These are phyloP conservation scores for Antigone vipio DNA, from an alignment of 2,113 vertebrate species.

Conservation along the genomic window DNA sequence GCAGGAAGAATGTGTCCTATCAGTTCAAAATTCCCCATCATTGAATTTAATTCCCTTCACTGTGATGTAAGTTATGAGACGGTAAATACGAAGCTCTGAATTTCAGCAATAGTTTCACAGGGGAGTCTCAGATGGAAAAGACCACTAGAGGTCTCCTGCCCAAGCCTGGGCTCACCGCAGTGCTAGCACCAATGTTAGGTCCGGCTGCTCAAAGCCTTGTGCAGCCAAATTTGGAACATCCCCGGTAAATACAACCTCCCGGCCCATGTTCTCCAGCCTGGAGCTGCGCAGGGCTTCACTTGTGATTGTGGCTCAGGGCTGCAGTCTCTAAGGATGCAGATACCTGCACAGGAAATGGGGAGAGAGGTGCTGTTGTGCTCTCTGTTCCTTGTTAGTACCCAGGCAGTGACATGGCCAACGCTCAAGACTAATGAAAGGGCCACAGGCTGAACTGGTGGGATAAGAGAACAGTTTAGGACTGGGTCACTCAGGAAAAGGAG, in stretches of 20 bases:
- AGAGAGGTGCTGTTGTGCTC: neutral
- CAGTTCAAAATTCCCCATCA: neutral
- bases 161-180: neutral
- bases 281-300: neutral
- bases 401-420: neutral
- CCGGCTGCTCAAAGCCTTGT: neutral
- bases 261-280: neutral
- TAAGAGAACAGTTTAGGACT: neutral
- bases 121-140: neutral
- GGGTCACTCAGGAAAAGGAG: neutral
- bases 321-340: neutral
- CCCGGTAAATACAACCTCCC: neutral
- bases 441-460: neutral
- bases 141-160: neutral
- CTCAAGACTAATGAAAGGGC: neutral
- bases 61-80: neutral
- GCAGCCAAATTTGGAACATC: neutral
- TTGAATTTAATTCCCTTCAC: neutral
- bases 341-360: accelerated
- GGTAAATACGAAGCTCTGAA: neutral
- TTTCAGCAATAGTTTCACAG: neutral
- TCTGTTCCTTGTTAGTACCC: neutral
- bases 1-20: neutral
- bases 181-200: neutral
- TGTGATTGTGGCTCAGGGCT: neutral